Conservation (phyloP, 2,888 invertebrate genomes). For the Vanessa cardui region DNA sequence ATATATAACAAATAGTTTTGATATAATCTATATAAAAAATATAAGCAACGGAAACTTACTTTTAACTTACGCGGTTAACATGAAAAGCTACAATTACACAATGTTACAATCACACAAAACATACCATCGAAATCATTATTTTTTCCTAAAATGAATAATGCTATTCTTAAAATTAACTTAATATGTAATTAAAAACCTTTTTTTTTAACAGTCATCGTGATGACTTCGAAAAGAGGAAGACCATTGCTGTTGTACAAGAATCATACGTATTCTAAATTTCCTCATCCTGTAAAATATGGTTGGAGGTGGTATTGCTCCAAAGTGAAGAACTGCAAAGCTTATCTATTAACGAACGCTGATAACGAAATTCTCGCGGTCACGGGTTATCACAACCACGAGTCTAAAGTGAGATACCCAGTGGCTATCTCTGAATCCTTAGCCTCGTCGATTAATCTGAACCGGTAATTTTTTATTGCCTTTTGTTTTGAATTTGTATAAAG, state of each 20-base stretch:
- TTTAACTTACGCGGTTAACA: too few relatives aligned
- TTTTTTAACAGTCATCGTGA: constrained; percentile 48
- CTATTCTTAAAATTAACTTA: background rate
- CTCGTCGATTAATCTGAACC: background rate
- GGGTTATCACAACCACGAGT: constrained; percentile 55
- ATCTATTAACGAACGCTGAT: constrained; percentile 55
- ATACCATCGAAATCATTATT: too few relatives aligned
- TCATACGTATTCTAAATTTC: constrained; percentile 63
- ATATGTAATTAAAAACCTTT: constrained; percentile 8
- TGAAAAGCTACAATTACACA: too few relatives aligned
- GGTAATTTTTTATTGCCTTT: background rate
- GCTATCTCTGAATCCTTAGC: background rate
- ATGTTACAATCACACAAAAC: too few relatives aligned
- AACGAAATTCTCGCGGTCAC: constrained; percentile 49
- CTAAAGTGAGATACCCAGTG: constrained; percentile 23
- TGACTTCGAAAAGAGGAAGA: constrained; percentile 59
- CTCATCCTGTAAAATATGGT: constrained; percentile 58
- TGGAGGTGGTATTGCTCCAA: constrained; percentile 71
- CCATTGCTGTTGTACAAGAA: constrained; percentile 58
- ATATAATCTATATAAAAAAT: too few relatives aligned
- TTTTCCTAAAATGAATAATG: too few relatives aligned
- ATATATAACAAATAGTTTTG: too few relatives aligned
- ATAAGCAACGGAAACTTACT: too few relatives aligned
- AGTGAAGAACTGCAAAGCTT: constrained; percentile 62
- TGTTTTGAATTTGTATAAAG: background rate